Percentiles rank a stretch among this genome's conserved stretches.
These are phyloP conservation scores for Microtus ochrogaster DNA, from an alignment of 2,113 vertebrate species.

Conservation along the genomic window DNA sequence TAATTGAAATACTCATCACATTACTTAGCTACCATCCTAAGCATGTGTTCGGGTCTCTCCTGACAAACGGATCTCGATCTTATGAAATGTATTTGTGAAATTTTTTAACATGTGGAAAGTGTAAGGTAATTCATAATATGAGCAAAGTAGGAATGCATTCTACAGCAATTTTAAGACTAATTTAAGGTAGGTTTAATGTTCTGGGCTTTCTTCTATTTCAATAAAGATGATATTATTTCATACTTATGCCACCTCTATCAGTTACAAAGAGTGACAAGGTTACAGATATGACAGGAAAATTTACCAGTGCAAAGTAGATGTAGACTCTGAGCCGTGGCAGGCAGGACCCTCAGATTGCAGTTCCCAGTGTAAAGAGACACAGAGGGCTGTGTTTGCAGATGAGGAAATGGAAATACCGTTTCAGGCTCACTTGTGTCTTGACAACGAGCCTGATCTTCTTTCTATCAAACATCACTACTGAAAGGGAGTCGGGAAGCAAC, in stretches of 20 bases:
- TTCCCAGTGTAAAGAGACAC: neutral
- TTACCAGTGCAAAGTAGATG: neutral
- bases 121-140: neutral
- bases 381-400: neutral
- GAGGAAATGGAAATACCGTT: neutral
- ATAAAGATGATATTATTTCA: neutral
- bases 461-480: neutral
- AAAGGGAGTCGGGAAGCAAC: neutral
- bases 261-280: neutral
- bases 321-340: neutral
- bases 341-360: neutral
- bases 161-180: neutral
- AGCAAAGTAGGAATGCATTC: neutral
- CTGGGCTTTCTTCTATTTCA: slow-evolving; percentile 14
- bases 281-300: neutral
- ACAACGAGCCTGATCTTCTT: neutral
- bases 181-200: neutral
- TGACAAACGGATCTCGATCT: neutral
- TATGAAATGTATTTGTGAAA: neutral
- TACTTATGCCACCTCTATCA: neutral
- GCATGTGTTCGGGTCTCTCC: neutral
- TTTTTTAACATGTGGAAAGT: neutral
- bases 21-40: neutral
- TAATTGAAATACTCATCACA: neutral
- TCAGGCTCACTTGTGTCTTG: neutral